Conservation (phyloP, 2,797 vertebrate species). For the Argyrosomus regius region DNA sequence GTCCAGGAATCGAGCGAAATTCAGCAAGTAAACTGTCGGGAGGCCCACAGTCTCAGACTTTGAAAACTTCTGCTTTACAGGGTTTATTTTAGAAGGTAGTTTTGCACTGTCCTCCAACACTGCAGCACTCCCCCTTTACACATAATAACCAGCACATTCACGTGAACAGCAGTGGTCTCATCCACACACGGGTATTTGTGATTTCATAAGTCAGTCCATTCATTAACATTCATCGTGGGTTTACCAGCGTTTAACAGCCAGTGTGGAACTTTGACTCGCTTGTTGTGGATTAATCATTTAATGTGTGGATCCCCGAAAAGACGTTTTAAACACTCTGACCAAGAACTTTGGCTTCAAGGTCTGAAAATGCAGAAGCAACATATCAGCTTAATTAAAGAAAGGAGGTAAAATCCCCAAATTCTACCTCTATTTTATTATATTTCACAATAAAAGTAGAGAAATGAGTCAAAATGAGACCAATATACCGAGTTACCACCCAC, state of each 20-base stretch:
- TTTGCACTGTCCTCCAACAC: no score
- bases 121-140: no score
- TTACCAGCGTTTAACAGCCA: slow-evolving; percentile 6
- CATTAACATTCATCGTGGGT: slow-evolving; percentile 13
- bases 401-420: background rate
- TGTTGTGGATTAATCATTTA: slow-evolving; percentile 1
- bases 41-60: no score
- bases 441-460: background rate
- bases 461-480: background rate
- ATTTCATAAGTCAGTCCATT: slow-evolving; percentile 11
- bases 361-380: background rate
- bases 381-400: background rate
- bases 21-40: no score
- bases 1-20: no score
- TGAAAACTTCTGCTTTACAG: no score
- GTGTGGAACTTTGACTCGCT: background rate
- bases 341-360: background rate
- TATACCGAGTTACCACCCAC: background rate
- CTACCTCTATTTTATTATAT: background rate
- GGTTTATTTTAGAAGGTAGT: no score
- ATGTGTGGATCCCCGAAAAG: background rate
- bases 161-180: no score
- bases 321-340: background rate
- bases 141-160: no score
- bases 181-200: background rate